These are phyloP conservation scores for Sebastes flavidus DNA, from an alignment of 2,797 vertebrate species.

Conservation along the genomic window DNA sequence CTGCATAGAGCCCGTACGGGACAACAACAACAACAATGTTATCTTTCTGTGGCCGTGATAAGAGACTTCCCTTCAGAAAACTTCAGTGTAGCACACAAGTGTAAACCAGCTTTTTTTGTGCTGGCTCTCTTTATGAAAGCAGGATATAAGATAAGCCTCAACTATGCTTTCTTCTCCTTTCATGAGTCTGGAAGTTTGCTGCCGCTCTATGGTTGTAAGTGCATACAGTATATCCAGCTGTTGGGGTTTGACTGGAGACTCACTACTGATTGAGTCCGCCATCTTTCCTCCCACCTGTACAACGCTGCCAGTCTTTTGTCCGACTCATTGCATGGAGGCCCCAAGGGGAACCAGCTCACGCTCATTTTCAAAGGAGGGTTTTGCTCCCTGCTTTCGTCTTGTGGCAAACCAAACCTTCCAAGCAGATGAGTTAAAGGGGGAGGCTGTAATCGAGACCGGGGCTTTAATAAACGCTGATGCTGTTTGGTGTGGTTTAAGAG, in stretches of 20 bases:
- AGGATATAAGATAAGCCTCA: neutral
- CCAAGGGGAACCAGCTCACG: neutral
- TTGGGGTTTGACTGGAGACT: neutral
- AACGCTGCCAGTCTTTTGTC: neutral
- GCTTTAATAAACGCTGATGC: conserved; percentile 36
- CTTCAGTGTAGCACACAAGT: conserved; percentile 1
- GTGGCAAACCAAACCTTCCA: conserved; percentile 21
- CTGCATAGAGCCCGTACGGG: neutral
- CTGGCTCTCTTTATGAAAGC: conserved; percentile 2
- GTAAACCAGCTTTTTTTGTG: conserved; percentile 13
- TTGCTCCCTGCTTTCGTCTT: conserved; percentile 2
- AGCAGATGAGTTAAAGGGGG: conserved; percentile 31
- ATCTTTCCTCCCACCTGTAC: neutral
- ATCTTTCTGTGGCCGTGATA: conserved; percentile 14
- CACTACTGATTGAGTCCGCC: neutral
- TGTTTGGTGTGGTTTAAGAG: conserved; percentile 47
- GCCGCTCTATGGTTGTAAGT: neutral
- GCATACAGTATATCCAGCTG: neutral
- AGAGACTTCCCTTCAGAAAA: conserved; percentile 30
- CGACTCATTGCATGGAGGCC: neutral
- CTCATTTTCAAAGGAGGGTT: neutral
- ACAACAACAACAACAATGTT: conserved; percentile 48
- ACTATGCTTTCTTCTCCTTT: conserved; percentile 3
- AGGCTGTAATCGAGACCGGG: conserved; percentile 23
- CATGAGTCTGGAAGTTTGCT: neutral